These are phyloP conservation scores for Lycodopsis pacificus DNA, from an alignment of 2,797 vertebrate species.

Conservation along the genomic window DNA sequence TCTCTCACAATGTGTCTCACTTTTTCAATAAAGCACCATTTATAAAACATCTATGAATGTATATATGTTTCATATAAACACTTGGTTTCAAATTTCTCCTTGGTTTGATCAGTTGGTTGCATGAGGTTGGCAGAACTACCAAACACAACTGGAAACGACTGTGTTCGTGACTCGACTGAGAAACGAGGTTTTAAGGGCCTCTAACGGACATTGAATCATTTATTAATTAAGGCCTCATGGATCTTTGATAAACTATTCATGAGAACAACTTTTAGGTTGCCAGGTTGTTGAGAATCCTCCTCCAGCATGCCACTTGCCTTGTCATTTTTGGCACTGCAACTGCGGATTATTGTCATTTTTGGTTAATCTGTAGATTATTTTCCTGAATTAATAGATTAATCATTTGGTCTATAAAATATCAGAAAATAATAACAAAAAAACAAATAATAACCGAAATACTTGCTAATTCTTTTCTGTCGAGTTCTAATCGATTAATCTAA, in stretches of 20 bases:
- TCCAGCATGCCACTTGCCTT: neutral
- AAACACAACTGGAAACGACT: neutral
- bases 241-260: neutral
- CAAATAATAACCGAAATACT: too few species aligned
- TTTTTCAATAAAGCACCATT: too few species aligned
- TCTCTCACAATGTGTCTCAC: neutral
- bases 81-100: too few species aligned
- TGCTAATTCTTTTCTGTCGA: too few species aligned
- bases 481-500: too few species aligned
- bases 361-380: neutral
- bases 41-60: neutral
- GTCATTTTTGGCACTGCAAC: neutral
- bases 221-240: too few species aligned
- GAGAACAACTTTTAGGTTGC: neutral
- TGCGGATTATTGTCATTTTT: neutral
- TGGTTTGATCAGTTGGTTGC: neutral
- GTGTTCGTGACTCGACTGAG: neutral
- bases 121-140: neutral
- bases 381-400: neutral
- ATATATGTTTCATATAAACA: neutral
- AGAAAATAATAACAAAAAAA: too few species aligned
- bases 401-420: neutral
- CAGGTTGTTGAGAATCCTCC: conserved; percentile 20
- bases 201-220: neutral
- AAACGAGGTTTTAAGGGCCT: neutral